A percentile compares a stretch with the other conserved stretches of the same genome.
Evolutionary conservation across 2,113 vertebrate species (phyloP).

Genomic region (Ahaetulla prasina): DNA sequence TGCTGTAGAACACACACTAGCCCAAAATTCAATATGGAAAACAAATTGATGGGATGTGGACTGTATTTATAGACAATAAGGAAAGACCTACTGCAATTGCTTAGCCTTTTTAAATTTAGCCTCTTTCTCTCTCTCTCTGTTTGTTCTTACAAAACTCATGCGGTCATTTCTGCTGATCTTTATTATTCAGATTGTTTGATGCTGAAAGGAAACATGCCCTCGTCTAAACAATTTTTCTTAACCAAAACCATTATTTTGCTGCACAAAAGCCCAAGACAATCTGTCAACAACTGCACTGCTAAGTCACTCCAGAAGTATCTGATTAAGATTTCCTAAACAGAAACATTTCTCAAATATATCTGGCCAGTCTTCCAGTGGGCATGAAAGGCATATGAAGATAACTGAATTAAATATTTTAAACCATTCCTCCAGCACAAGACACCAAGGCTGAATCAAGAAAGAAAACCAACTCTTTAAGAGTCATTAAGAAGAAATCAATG

Average conservation of each 20-base stretch:
- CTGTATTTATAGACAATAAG: constrained; percentile 35
- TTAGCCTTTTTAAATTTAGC: constrained; percentile 41
- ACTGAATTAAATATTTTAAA: constrained; percentile 14
- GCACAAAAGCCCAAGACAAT: constrained; percentile 36
- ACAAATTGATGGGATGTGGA: constrained; percentile 22
- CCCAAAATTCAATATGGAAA: not conserved
- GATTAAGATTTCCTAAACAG: constrained; percentile 56
- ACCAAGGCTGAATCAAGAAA: constrained; percentile 16
- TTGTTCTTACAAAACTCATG: not conserved
- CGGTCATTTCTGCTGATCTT: constrained; percentile 53
- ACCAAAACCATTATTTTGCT: constrained; percentile 41
- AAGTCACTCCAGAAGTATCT: constrained; percentile 51
- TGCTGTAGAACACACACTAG: not conserved
- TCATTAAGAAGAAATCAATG: constrained; percentile 23
- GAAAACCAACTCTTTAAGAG: not conserved
- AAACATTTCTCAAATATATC: constrained; percentile 48
- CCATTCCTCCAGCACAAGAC: not conserved
- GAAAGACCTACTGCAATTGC: constrained; percentile 39
- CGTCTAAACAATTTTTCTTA: constrained; percentile 44
- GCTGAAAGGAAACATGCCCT: constrained; percentile 18
- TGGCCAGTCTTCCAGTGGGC: constrained; percentile 10
- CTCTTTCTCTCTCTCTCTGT: constrained; percentile 15
- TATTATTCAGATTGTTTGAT: constrained; percentile 52
- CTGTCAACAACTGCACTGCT: constrained; percentile 45
- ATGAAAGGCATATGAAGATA: constrained; percentile 32